Evolutionary conservation across 2,113 vertebrate species (phyloP), one percentile per base, ranked within the genome.

Genomic region (Brachyhypopomus occidentalis): DNA sequence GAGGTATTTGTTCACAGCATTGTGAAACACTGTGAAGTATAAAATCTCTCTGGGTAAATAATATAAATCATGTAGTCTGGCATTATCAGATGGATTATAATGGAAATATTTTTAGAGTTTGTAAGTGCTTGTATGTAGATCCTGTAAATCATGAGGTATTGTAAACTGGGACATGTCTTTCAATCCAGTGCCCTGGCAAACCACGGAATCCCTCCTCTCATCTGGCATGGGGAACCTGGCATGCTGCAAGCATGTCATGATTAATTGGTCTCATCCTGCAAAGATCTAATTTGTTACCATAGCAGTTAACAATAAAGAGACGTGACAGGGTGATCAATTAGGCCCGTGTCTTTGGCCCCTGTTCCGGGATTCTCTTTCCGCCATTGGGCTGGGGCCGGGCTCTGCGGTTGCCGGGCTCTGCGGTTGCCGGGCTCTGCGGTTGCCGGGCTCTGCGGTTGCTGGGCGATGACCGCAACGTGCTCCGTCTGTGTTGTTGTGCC

Each of bases 291-390:
- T 87, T 80, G 88, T 90, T 89, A 86, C 75, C 20, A 83, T 88
- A 88, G 88, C 87, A 82, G 80, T 87, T 90, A 88, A 87, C 85
- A 86, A 84, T 85, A 86, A 90, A 88, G 82, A 83, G 63, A 72
- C 69, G 84, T 84, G 90, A 83, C 87, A 80, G 84, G 66, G 70
- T 86, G 85, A 90, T 85, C 86, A 86, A 89, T 89, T 88, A 91
- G 55, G 80, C 79, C 82, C 67, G 78, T 79, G 72, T 84, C 34
- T 79, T 36, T 75, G 79, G 58, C 30, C 79, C 27, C n/a, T 34
- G n/a, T 81, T 71, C 66, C 25, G 77, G 41, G 70, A 84, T 11
- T 66, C n/a, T 45, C 56, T 75, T 23, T 48, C 41, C 12, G 4
- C 70, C 19, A 30, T 30, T 70, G 23, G 11, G 55, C 52, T 52